phyloP scores from a whole-genome alignment of 2,113 vertebrate genomes.

The Zosterops hypoxanthus region DNA sequence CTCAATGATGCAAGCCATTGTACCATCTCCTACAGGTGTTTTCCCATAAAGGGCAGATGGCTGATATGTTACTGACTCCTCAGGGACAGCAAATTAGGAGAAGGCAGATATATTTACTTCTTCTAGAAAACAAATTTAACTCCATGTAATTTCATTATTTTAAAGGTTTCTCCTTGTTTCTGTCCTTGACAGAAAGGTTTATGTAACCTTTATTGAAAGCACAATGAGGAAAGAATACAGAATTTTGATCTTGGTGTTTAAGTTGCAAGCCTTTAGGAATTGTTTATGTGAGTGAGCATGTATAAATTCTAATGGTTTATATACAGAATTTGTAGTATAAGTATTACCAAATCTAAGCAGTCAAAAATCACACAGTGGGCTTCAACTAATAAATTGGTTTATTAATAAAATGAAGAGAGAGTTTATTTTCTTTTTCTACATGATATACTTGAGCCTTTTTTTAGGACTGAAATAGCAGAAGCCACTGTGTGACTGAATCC shows the following conservation, averaged over 20 bases:
- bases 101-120: background rate
- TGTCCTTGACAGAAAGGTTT: background rate
- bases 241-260: background rate
- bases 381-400: background rate
- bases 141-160: background rate
- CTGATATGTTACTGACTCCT: background rate
- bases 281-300: background rate
- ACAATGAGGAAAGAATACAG: background rate
- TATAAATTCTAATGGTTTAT: background rate
- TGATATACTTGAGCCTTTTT: background rate
- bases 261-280: background rate
- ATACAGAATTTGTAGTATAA: background rate
- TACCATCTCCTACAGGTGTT: slow-evolving; percentile 1
- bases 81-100: background rate
- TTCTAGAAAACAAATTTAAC: background rate
- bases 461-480: background rate
- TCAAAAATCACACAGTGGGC: background rate
- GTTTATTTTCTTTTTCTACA: background rate
- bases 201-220: background rate
- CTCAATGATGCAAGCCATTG: background rate
- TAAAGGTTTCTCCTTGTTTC: background rate
- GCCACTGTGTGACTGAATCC: background rate
- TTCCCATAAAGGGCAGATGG: slow-evolving; percentile 1
- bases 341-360: background rate
- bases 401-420: background rate